phyloP scores from a whole-genome alignment of 2,888 invertebrate genomes.

The Acanthacorydalis orientalis region DNA sequence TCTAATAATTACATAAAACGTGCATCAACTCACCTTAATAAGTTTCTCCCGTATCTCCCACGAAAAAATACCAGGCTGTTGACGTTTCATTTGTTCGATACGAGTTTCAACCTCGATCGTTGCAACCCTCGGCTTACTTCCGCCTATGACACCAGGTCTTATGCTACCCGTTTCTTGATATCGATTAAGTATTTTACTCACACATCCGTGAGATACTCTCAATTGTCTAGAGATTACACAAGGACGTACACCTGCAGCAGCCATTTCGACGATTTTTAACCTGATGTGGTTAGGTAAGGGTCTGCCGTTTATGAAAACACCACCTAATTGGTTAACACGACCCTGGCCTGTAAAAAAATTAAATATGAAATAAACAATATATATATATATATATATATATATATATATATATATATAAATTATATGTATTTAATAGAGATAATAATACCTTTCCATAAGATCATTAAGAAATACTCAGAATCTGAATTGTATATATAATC shows the following conservation, averaged over 20 bases:
- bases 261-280: conserved; percentile 91
- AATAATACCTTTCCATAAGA: not conserved
- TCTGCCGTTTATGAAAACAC: conserved; percentile 95
- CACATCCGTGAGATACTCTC: conserved; percentile 95
- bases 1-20: too few relatives aligned
- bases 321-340: conserved; percentile 90
- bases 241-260: conserved; percentile 81
- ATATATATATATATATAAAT: not conserved
- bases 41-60: conserved; percentile 92
- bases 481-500: not conserved
- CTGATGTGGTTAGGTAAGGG: conserved; percentile 94
- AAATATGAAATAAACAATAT: not conserved
- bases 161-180: conserved; percentile 94
- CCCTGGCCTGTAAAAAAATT: conserved; percentile 64
- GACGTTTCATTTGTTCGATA: conserved; percentile 81
- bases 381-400: not conserved
- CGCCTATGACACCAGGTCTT: conserved; percentile 86
- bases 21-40: conserved; percentile 47
- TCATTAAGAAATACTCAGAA: not conserved
- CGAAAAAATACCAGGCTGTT: conserved; percentile 84
- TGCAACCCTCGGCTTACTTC: conserved; percentile 84
- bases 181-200: conserved; percentile 89
- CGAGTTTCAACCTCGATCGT: conserved; percentile 85
- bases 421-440: not conserved
- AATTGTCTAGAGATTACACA: conserved; percentile 92